Conservation (phyloP, 2,888 invertebrate genomes). For the Yponomeuta cagnagella region DNA sequence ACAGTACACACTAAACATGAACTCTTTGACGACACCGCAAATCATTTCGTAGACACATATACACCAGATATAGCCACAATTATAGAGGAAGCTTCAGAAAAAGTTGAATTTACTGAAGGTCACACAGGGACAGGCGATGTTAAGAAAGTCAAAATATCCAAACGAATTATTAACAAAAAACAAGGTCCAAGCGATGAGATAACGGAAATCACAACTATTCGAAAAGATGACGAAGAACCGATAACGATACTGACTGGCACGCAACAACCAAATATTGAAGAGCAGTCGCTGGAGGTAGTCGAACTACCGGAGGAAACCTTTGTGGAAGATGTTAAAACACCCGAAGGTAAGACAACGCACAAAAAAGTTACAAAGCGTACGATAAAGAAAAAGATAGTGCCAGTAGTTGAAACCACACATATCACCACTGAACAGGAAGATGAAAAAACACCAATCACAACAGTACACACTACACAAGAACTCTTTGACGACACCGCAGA, state of each 20-base stretch:
- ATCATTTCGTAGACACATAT: slow-evolving; percentile 15
- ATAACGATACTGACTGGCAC: slow-evolving; percentile 20
- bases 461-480: slow-evolving; percentile 29
- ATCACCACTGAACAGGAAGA: slow-evolving; percentile 65
- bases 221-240: slow-evolving; percentile 34
- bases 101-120: slow-evolving; percentile 12
- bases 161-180: slow-evolving; percentile 28
- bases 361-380: slow-evolving; percentile 16
- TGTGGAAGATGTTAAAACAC: slow-evolving; percentile 18
- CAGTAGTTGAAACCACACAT: slow-evolving; percentile 34
- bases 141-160: slow-evolving; percentile 31
- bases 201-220: slow-evolving; percentile 22
- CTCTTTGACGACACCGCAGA: slow-evolving; percentile 27
- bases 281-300: slow-evolving; percentile 24
- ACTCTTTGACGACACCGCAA: slow-evolving; percentile 22
- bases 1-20: slow-evolving; percentile 33
- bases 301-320: slow-evolving; percentile 31
- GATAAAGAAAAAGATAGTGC: slow-evolving; percentile 25
- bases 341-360: slow-evolving; percentile 8
- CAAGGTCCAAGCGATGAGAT: slow-evolving; percentile 22
- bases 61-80: slow-evolving; percentile 1
- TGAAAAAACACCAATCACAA: slow-evolving; percentile 29
- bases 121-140: slow-evolving; percentile 17
- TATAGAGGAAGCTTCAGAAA: slow-evolving; percentile 15
- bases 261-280: slow-evolving; percentile 25